Evolutionary conservation across 1,140 invertebrate species (phyloP).

Genomic region (Hycleus phaleratus): DNA sequence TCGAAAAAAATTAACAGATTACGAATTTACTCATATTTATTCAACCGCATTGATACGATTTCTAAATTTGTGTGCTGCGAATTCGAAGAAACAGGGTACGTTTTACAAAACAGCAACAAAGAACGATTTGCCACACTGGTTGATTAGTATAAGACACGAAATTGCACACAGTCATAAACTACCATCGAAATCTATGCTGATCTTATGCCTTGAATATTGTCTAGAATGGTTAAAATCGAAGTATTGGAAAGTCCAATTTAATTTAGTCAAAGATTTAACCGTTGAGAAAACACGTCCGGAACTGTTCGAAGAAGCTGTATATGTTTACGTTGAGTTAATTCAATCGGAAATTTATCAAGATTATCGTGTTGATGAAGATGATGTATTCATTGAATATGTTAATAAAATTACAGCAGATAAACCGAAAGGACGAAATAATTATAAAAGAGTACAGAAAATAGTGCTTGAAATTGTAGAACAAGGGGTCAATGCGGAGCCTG

Average conservation of each 20-base stretch:
- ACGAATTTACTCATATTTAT: slow-evolving; percentile 23
- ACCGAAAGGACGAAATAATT: not conserved
- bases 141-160: slow-evolving; percentile 33
- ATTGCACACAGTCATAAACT: slow-evolving; percentile 31
- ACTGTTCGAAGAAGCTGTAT: not conserved
- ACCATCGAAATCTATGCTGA: slow-evolving; percentile 24
- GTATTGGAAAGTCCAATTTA: slow-evolving; percentile 31
- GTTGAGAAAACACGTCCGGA: not conserved
- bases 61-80: slow-evolving; percentile 32
- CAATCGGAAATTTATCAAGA: slow-evolving; percentile 5
- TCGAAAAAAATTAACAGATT: slow-evolving; percentile 9
- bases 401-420: slow-evolving; percentile 1
- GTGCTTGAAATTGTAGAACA: not conserved
- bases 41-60: slow-evolving; percentile 31
- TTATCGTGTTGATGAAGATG: not conserved
- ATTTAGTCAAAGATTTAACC: slow-evolving; percentile 22
- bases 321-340: slow-evolving; percentile 6
- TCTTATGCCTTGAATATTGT: slow-evolving; percentile 25
- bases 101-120: slow-evolving; percentile 27
- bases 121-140: slow-evolving; percentile 32
- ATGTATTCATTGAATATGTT: not conserved
- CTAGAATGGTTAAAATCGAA: slow-evolving; percentile 32
- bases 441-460: not conserved
- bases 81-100: slow-evolving; percentile 30
- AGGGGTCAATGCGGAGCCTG: not conserved